Evolutionary conservation across 2,888 invertebrate genomes (phyloP).

Genomic region (Orchesella flavescens): DNA sequence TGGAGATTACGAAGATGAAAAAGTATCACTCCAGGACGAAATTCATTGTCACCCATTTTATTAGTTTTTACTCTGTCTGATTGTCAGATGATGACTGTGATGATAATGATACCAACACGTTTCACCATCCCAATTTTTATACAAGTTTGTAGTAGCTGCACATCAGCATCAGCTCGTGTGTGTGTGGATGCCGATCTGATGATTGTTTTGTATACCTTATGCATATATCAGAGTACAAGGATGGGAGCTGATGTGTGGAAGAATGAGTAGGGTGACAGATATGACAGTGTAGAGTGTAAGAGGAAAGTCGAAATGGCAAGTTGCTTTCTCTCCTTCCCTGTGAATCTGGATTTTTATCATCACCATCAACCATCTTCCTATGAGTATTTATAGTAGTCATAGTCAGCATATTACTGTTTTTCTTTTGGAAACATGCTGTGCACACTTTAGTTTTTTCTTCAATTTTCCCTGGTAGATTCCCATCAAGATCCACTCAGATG

Average conservation of each 20-base stretch:
- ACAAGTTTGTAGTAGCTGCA: neutral
- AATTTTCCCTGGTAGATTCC: slow-evolving; percentile 8
- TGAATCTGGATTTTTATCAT: slow-evolving; percentile 1
- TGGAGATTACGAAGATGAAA: too few relatives aligned
- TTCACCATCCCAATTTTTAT: slow-evolving; percentile 25
- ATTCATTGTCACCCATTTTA: neutral
- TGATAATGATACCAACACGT: slow-evolving; percentile 35
- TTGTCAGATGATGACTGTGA: slow-evolving; percentile 22
- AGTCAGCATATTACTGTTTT: neutral
- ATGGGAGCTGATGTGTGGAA: neutral
- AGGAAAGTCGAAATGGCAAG: neutral
- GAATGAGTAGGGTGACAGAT: neutral
- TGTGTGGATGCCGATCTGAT: too few relatives aligned
- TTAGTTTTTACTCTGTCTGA: neutral
- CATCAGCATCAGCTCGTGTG: too few relatives aligned
- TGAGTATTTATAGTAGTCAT: neutral
- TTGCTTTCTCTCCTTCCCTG: neutral
- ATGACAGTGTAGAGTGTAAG: too few relatives aligned
- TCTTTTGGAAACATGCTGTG: slow-evolving; percentile 4
- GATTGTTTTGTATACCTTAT: too few relatives aligned
- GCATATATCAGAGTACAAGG: too few relatives aligned
- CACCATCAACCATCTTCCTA: neutral
- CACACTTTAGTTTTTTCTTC: neutral
- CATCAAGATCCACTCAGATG: slow-evolving; percentile 58
- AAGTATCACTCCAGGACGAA: too few relatives aligned